Conservation (phyloP, 2,797 vertebrate species). For the Sus cebifrons region DNA sequence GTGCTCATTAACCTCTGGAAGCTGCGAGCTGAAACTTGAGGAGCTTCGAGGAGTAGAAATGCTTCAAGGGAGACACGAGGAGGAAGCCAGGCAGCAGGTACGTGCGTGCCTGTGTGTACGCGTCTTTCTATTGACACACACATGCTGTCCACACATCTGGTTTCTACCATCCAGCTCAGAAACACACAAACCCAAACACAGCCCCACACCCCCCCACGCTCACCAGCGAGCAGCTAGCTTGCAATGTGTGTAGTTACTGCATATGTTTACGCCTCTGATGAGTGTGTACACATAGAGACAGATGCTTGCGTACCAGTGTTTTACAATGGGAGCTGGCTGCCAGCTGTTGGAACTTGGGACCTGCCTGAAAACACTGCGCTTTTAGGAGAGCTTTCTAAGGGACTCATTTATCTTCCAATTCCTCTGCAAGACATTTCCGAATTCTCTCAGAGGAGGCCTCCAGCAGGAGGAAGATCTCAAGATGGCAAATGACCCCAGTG, state of each 20-base stretch:
- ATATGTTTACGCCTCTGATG: background rate
- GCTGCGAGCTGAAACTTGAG: conserved; percentile 78
- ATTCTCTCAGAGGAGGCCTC: conserved; percentile 24
- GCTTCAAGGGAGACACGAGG: conserved; percentile 60
- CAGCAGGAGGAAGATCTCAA: background rate
- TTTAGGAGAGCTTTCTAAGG: conserved; percentile 67
- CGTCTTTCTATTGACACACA: conserved; percentile 34
- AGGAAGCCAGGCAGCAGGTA: conserved; percentile 53
- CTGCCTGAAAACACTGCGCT: conserved; percentile 18
- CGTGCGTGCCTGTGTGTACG: background rate
- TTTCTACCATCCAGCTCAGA: background rate
- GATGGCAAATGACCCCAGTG: background rate
- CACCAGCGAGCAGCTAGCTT: background rate
- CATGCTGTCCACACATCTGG: background rate
- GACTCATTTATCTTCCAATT: conserved; percentile 69
- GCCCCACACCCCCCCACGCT: background rate
- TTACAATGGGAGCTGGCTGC: conserved; percentile 69
- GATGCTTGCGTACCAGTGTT: conserved; percentile 13
- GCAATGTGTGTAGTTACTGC: background rate
- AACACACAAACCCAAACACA: background rate
- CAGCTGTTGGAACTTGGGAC: conserved; percentile 67
- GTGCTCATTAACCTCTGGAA: conserved; percentile 87
- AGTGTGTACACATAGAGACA: conserved; percentile 39
- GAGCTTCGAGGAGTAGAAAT: conserved; percentile 66
- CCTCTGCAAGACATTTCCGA: conserved; percentile 1